Base-by-base conservation (phyloP, 2,888 invertebrate genomes). In the Panzeria rudis region DNA sequence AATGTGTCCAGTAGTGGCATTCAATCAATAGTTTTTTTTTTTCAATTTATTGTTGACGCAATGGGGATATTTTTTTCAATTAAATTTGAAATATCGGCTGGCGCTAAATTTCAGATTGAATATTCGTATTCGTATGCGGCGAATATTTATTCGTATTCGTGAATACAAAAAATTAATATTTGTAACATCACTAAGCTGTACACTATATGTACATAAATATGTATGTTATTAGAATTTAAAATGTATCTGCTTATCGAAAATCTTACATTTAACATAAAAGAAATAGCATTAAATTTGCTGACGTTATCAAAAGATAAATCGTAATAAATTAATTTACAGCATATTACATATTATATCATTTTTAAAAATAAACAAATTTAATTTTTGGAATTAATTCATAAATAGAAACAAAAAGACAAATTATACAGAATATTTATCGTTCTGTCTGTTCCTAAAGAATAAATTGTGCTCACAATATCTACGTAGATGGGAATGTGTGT, bases 311-410 rank as follows among this genome's bases (percentile, higher is more conserved):
- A n/a, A 41, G 13, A 15, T 41, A 41, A 41, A 15, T 15, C 41
- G 41, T 15, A 69, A 50, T 69, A 29, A 72, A 72, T 56, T 59
- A 7, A 44, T 66, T 32, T 47, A 66, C 66, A 50, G 25, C n/a
- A 25, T 41, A 44, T 59, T 25, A 13, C 17, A 17, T 17, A 44
- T 73, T 73, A 50, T 50, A 62, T 62, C 23, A 50, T 73, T 25
- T 73, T 62, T 15, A 73, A 73, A 73, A 62, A 50, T 72, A 47
- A 20, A 5, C 2, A 23, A 32, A 47, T 32, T 35, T 47, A 9
- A 25, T 17, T 23, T 62, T 73, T 73, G 25, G 17, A 35, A 11
- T n/a, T 23, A 73, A 25, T 38, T 73, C 35, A 38, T 38, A 62
- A 56, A 38, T 13, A 38, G n/a, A n/a, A 59, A 4, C 11, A 15